Evolutionary conservation across 2,797 vertebrate genomes (phyloP), one percentile per base, ranked within the genome.

Genomic region (Rhabdomys pumilio): DNA sequence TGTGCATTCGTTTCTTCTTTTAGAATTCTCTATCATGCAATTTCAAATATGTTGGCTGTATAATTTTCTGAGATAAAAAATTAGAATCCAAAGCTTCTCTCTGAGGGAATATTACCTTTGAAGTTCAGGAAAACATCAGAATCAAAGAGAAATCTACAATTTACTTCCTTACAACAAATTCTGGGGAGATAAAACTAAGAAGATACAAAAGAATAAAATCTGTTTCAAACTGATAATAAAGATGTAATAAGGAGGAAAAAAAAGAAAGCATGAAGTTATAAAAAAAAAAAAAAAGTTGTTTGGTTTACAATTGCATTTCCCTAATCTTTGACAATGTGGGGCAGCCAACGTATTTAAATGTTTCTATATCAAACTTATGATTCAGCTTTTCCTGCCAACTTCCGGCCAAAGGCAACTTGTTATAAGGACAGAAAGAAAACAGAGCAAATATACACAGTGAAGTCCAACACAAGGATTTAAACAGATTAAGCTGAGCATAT

Each of bases 61-160:
- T 97, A 97, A 97, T 96, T 97, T 98, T 96, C 92, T 90, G 77
- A 96, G 88, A 97, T 95, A 61, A 95, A 97, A 97, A 97, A 96
- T 15, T 88, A 95, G 59, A 97, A 96, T 97, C 82, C 96, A 96
- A 93, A 93, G 50, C 76, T 93, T 76, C 67, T 90, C 93, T 92
- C 76, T 75, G 92, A 97, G 96, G 85, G 90, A 98, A 96, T 38
- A 65, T 72, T 96, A 95, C 83, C 97, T 97, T 96, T 97, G 87
- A 97, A 96, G 69, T 92, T 84, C 90, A 84, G 38, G 89, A 26
- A 97, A 63, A 57, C 69, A 97, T 95, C 57, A 80, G 81, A 93
- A 95, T 96, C 96, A 97, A 98, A 47, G 50, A 7, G 47, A 96
- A 95, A 98, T 95, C 96, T 93, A 97, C 92, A 95, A 83, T 95